These are phyloP conservation scores for Nebria salina DNA, from an alignment of 2,888 invertebrate genomes.

Conservation along the genomic window DNA sequence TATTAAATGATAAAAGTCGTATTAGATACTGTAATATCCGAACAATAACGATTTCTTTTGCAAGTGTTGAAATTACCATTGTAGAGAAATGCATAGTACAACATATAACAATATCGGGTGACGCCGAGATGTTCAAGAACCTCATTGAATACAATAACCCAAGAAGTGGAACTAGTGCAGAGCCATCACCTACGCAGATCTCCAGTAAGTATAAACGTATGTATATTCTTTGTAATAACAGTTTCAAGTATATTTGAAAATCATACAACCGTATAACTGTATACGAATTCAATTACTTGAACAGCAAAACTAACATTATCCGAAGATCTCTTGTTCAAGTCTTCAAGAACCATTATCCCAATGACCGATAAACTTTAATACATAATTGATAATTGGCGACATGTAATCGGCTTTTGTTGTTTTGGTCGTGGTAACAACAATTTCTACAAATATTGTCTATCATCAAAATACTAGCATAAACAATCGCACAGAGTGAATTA, in stretches of 20 bases:
- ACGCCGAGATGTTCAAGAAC: not conserved
- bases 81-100: not conserved
- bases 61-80: not conserved
- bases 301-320: slow-evolving; percentile 21
- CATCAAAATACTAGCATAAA: no score
- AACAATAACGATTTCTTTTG: not conserved
- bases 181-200: not conserved
- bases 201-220: not conserved
- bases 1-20: not conserved
- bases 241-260: slow-evolving; percentile 27
- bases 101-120: not conserved
- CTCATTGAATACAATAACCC: not conserved
- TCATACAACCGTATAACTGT: slow-evolving; percentile 19
- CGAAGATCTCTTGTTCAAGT: not conserved
- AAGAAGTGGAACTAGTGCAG: not conserved
- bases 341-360: slow-evolving; percentile 14
- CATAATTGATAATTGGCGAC: not conserved
- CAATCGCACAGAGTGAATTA: no score
- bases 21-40: not conserved
- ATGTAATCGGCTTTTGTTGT: not conserved
- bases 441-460: not conserved
- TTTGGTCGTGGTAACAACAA: not conserved
- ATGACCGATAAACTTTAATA: slow-evolving; percentile 8
- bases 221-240: slow-evolving; percentile 10
- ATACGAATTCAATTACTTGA: slow-evolving; percentile 3